Evolutionary conservation across 2,797 vertebrate species (phyloP).

Genomic region (Diglossa cyanea): DNA sequence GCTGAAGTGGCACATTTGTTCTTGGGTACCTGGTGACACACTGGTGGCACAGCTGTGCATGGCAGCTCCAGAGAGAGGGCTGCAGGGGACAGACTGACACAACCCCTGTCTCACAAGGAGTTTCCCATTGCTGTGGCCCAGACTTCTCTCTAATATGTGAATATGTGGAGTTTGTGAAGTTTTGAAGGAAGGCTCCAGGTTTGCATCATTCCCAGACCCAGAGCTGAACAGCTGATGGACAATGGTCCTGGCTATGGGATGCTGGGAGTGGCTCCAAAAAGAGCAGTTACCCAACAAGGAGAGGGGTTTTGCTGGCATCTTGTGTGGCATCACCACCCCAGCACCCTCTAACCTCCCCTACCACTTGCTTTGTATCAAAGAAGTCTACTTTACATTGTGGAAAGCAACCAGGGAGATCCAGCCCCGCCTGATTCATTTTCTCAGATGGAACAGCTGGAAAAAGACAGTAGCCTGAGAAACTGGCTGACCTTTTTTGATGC

Average conservation of each 20-base stretch:
- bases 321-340: background rate
- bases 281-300: background rate
- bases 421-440: background rate
- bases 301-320: background rate
- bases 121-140: background rate
- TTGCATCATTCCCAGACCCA: background rate
- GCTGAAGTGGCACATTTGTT: background rate
- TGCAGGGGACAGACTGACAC: background rate
- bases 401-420: background rate
- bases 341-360: background rate
- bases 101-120: background rate
- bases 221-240: background rate
- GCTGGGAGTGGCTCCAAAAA: background rate
- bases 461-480: conserved; percentile 46
- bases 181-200: background rate
- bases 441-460: conserved; percentile 28
- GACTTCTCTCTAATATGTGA: rapidly evolving
- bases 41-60: background rate
- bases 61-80: background rate
- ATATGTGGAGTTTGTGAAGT: background rate
- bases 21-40: background rate
- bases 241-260: background rate
- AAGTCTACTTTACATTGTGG: background rate
- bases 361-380: background rate
- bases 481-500: conserved; percentile 25